Percentiles rank a stretch among this genome's conserved stretches.
phyloP scores from a whole-genome alignment of 2,797 vertebrate genomes.

The Enteromius unitaeniatus region DNA sequence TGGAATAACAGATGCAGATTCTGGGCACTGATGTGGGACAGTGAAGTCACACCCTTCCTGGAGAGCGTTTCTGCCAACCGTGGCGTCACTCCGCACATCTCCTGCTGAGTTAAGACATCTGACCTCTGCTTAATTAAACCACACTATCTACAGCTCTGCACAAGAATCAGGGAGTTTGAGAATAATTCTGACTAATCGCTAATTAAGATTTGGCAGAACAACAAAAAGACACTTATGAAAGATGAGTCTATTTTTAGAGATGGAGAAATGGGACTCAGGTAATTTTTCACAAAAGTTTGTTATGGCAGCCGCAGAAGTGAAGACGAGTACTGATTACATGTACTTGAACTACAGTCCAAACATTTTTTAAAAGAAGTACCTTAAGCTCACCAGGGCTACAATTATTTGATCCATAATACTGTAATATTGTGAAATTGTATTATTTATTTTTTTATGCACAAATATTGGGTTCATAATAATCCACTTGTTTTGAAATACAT shows the following conservation, averaged over 20 bases:
- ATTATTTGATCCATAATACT: not conserved
- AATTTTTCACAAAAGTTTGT: slow-evolving; percentile 47
- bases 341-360: not conserved
- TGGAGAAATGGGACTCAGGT: slow-evolving; percentile 46
- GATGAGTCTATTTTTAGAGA: slow-evolving; percentile 72
- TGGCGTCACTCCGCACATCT: slow-evolving; percentile 64
- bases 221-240: slow-evolving; percentile 74
- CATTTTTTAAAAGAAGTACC: not conserved
- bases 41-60: slow-evolving; percentile 15
- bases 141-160: slow-evolving; percentile 74
- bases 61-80: slow-evolving; percentile 69
- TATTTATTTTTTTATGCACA: not conserved
- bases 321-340: not conserved
- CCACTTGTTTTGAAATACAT: not conserved
- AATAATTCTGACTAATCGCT: slow-evolving; percentile 80
- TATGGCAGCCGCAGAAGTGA: not conserved
- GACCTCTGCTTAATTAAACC: slow-evolving; percentile 85
- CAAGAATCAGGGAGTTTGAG: slow-evolving; percentile 70
- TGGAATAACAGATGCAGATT: slow-evolving; percentile 17
- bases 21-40: slow-evolving; percentile 7
- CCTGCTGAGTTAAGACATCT: slow-evolving; percentile 82
- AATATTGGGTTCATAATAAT: not conserved
- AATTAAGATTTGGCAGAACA: slow-evolving; percentile 79
- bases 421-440: not conserved
- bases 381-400: too few species aligned